Conservation (phyloP, 2,888 invertebrate species). For the Callyntrura sp. region DNA sequence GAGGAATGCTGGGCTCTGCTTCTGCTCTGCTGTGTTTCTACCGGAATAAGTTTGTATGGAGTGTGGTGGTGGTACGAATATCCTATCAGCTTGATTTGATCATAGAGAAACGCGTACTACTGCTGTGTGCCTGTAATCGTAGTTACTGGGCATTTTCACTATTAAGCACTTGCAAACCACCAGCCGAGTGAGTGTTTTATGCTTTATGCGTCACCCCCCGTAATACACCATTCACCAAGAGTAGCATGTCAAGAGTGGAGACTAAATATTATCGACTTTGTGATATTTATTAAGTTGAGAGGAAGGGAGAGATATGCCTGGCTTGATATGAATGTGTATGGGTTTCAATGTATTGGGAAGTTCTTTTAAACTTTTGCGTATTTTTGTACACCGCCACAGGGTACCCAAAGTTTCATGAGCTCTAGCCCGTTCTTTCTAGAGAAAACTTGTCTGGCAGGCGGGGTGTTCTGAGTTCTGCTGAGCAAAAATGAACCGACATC, state of each 20-base stretch:
- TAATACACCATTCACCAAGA: too few species aligned
- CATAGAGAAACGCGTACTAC: background rate
- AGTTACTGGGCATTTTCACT: slow-evolving; percentile 24
- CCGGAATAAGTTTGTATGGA: slow-evolving; percentile 5
- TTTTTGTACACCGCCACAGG: too few species aligned
- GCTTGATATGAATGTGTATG: too few species aligned
- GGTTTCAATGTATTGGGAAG: too few species aligned
- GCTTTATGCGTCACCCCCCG: too few species aligned
- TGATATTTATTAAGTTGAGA: slow-evolving; percentile 18
- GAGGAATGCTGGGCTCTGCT: slow-evolving; percentile 27
- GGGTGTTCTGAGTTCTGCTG: too few species aligned
- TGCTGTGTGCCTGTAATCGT: too few species aligned
- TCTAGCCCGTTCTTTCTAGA: too few species aligned
- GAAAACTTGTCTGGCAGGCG: too few species aligned
- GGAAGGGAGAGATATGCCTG: background rate
- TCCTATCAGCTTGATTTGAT: slow-evolving; percentile 47
- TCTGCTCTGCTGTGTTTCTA: too few species aligned
- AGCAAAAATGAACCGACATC: background rate
- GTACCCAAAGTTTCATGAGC: too few species aligned
- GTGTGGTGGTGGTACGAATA: background rate
- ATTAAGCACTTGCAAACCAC: slow-evolving; percentile 21
- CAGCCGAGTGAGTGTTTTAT: slow-evolving; percentile 52
- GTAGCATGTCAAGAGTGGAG: slow-evolving; percentile 3
- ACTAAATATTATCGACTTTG: slow-evolving; percentile 39
- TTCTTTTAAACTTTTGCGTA: too few species aligned